Percentiles rank a stretch among this genome's conserved stretches.
phyloP scores from a whole-genome alignment of 2,113 vertebrate species.

The Lamprologus speciosus region DNA sequence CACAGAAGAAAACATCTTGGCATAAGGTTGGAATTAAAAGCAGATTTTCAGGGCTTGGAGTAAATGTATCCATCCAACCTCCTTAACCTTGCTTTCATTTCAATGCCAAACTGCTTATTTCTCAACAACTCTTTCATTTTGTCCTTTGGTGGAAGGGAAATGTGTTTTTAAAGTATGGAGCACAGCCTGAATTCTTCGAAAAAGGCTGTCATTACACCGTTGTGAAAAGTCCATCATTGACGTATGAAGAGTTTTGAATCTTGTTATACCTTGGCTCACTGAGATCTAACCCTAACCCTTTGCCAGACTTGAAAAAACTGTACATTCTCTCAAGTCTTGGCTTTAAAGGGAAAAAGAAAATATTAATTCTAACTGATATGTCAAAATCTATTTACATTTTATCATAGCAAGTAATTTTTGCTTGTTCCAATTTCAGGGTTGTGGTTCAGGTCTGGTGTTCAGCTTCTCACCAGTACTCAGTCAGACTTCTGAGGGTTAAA shows the following conservation, averaged over 20 bases:
- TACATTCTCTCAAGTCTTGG: not conserved
- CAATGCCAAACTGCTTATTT: not conserved
- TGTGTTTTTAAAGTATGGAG: not conserved
- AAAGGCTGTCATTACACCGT: not conserved
- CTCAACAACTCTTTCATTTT: not conserved
- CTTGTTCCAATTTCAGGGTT: not conserved
- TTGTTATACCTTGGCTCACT: not conserved
- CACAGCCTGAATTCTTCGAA: not conserved
- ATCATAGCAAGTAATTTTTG: not conserved
- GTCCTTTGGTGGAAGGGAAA: not conserved
- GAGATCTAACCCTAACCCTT: not conserved
- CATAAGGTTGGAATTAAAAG: constrained; percentile 15
- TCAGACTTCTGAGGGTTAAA: not conserved
- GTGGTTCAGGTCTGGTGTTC: not conserved
- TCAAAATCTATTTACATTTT: not conserved
- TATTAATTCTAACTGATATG: not conserved
- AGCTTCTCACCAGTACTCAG: not conserved
- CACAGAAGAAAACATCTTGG: not conserved
- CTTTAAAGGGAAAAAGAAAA: not conserved
- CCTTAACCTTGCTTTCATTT: constrained; percentile 1
- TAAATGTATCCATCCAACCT: not conserved
- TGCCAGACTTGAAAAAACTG: not conserved
- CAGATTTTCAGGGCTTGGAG: constrained; percentile 2
- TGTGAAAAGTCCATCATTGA: not conserved
- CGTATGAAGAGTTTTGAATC: not conserved